phyloP scores from a whole-genome alignment of 2,888 invertebrate species.

The Drosophila kuntzei region DNA sequence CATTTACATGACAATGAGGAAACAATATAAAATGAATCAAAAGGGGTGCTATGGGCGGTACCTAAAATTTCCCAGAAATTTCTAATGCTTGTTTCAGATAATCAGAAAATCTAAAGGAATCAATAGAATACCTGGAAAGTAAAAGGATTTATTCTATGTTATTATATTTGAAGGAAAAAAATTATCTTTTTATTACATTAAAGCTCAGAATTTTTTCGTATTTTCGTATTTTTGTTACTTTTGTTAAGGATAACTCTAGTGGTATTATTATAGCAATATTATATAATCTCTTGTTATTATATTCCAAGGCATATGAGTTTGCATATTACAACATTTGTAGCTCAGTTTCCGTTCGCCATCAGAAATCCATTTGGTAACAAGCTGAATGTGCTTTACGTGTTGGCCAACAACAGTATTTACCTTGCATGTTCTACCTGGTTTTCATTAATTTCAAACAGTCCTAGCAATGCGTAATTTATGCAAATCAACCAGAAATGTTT shows the following conservation, averaged over 20 bases:
- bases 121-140: not conserved
- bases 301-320: slow-evolving; percentile 40
- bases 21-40: not conserved
- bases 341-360: slow-evolving; percentile 70
- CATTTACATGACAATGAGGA: slow-evolving; percentile 45
- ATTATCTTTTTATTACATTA: too few relatives aligned
- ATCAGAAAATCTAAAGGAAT: not conserved
- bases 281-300: slow-evolving; percentile 15
- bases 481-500: slow-evolving; percentile 59
- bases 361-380: slow-evolving; percentile 68
- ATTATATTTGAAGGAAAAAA: too few relatives aligned
- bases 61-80: not conserved
- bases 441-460: slow-evolving; percentile 60
- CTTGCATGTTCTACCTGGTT: slow-evolving; percentile 34
- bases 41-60: not conserved
- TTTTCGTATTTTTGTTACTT: not conserved
- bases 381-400: slow-evolving; percentile 23
- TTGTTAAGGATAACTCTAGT: slow-evolving; percentile 4
- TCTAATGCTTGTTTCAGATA: not conserved
- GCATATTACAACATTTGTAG: slow-evolving; percentile 64
- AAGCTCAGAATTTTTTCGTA: too few relatives aligned
- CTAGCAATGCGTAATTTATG: slow-evolving; percentile 59
- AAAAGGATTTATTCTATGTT: too few relatives aligned
- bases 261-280: too few relatives aligned
- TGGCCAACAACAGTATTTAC: slow-evolving; percentile 7